Evolutionary conservation across 2,797 vertebrate genomes (phyloP).

Genomic region (Melanotaenia maccullochi): DNA sequence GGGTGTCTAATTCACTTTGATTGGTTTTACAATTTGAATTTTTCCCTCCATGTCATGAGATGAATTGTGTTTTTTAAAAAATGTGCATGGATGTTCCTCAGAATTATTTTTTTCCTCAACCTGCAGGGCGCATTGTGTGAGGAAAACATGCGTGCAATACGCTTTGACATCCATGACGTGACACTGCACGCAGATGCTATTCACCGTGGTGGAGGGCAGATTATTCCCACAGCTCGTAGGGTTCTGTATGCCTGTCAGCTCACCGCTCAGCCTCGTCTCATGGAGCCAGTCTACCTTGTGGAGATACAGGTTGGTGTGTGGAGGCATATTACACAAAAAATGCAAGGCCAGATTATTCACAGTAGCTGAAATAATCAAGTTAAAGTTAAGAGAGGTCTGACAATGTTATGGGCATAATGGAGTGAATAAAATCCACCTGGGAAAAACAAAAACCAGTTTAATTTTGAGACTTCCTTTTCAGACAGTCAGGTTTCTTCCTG

Average conservation of each 20-base stretch:
- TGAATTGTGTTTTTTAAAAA: not conserved
- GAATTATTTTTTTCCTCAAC: not conserved
- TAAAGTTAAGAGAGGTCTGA: not conserved
- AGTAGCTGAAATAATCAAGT: not conserved
- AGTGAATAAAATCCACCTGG: not conserved
- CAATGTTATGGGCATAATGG: not conserved
- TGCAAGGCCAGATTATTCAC: not conserved
- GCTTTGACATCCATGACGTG: slow-evolving; percentile 93
- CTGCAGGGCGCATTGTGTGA: slow-evolving; percentile 91
- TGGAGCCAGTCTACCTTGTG: slow-evolving; percentile 96
- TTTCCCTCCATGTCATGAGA: not conserved
- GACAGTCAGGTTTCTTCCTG: not conserved
- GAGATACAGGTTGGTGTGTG: slow-evolving; percentile 90
- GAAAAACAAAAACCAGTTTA: not conserved
- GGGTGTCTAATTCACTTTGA: slow-evolving; percentile 14
- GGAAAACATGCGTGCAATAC: slow-evolving; percentile 92
- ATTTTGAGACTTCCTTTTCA: no score
- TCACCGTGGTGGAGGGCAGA: slow-evolving; percentile 94
- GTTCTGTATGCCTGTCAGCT: slow-evolving; percentile 93
- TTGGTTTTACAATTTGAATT: not conserved
- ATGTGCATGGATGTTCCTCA: not conserved
- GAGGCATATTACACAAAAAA: not conserved
- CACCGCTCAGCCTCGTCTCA: slow-evolving; percentile 91
- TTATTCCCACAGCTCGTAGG: slow-evolving; percentile 93
- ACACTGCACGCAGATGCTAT: slow-evolving; percentile 94